Conservation (phyloP, 2,113 vertebrate species). For the Datnioides undecimradiatus region DNA sequence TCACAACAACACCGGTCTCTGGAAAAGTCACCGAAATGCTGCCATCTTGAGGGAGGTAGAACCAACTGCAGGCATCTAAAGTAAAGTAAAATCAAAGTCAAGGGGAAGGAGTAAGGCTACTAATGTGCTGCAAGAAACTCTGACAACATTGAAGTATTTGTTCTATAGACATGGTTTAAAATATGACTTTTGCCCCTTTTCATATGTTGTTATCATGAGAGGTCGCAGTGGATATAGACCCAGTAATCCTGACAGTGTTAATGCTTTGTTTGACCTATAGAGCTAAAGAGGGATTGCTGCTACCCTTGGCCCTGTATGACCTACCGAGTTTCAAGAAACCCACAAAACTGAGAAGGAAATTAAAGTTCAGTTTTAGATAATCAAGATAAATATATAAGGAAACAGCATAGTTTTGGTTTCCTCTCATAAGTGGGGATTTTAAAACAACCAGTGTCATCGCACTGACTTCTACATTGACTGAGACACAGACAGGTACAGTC, state of each 20-base stretch:
- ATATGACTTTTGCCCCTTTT: neutral
- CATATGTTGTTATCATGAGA: neutral
- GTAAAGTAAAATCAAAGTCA: neutral
- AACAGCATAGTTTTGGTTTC: neutral
- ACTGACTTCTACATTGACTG: constrained; percentile 13
- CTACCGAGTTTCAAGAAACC: neutral
- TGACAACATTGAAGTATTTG: neutral
- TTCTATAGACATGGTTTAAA: neutral
- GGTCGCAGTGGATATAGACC: neutral
- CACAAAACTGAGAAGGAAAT: neutral
- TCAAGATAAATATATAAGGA: neutral
- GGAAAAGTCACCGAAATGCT: constrained; percentile 50
- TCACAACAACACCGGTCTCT: neutral
- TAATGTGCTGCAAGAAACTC: neutral
- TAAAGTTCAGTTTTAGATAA: too few relatives aligned
- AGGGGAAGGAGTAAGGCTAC: neutral
- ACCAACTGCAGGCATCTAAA: constrained; percentile 14
- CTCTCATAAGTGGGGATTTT: neutral
- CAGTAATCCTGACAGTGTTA: neutral
- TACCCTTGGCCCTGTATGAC: neutral
- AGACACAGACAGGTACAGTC: constrained; percentile 35
- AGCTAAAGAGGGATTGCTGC: neutral
- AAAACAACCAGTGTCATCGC: neutral
- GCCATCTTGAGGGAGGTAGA: constrained; percentile 58
- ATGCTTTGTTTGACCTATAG: neutral